Conservation (phyloP, 2,797 vertebrate genomes). For the Myotis daubentonii region DNA sequence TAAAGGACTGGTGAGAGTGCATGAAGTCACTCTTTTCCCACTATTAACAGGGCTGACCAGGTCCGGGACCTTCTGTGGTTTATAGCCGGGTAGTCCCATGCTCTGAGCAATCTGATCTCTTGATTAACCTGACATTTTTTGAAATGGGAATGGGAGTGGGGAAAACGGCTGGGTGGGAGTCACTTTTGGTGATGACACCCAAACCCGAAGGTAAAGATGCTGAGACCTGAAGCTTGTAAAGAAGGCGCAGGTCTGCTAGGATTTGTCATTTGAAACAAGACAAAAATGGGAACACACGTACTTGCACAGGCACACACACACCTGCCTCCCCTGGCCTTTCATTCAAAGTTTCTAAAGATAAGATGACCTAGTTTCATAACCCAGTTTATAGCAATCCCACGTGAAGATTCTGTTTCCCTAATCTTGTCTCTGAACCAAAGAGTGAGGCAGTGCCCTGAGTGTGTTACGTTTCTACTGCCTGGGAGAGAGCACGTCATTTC, state of each 20-base stretch:
- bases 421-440: conserved; percentile 60
- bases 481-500: not conserved
- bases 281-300: not conserved
- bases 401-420: conserved; percentile 45
- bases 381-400: conserved; percentile 75
- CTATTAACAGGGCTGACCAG: no score
- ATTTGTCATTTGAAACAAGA: not conserved
- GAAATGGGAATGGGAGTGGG: not conserved
- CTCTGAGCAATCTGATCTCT: not conserved
- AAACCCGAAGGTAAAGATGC: not conserved
- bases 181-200: not conserved
- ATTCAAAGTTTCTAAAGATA: conserved; percentile 82
- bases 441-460: not conserved
- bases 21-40: not conserved
- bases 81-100: not conserved
- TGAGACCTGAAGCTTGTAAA: not conserved
- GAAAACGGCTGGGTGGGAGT: not conserved
- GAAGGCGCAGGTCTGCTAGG: conserved; percentile 17
- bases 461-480: not conserved
- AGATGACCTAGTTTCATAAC: conserved; percentile 81
- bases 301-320: not conserved
- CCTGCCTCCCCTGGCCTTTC: conserved; percentile 36
- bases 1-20: not conserved
- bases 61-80: not conserved
- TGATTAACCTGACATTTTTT: not conserved